Base-by-base conservation (phyloP, 2,797 vertebrate species). In the Darevskia nairensis region DNA sequence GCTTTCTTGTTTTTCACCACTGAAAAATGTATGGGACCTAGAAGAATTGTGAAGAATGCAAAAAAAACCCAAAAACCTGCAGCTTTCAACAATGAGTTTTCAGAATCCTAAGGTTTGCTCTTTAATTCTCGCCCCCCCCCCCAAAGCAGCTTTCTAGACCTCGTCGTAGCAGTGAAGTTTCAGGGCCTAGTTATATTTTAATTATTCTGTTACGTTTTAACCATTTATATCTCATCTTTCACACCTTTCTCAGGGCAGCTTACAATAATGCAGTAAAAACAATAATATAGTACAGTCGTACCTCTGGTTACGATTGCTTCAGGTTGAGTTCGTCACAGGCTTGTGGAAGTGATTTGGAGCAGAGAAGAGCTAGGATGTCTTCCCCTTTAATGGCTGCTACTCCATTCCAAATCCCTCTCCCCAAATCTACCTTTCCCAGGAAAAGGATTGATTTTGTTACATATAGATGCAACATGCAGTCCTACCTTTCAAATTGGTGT, bases 1-100 rank as follows among this genome's bases (percentile, higher is more conserved):
- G 3, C 83, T 80, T 88, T 55, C n/a, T n/a, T 44, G 76, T 41
- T 83, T 71, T 6, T 78, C n/a, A n/a, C n/a, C 79, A 75, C 21
- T 61, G 64, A 72, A 76, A 80, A 61, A 79, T 32, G 50, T 10
- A 3, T 10, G n/a, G 35, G 72, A 61, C 11, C 8, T 35, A 35
- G 35, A n/a, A 69, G 46, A 84, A 87, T 59, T 72, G 10, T 39
- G 32, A 29, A 3, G 15, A 19, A 77, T 35, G 3, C 3, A 3
- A 23, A 27, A 72, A 7, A 35, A n/a, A n/a, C n/a, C n/a, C n/a
- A n/a, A 50, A 50, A 50, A 50, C 46, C 46, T 50, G 41, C 9
- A 50, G 4, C 44, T 41, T 69, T 59, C 59, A 4, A 8, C 13
- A 6, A 6, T 46, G 55, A 76, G 35, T 17, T 23, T 87, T 87